Base-by-base conservation (phyloP, 2,113 vertebrate genomes). In the Cettia cetti region DNA sequence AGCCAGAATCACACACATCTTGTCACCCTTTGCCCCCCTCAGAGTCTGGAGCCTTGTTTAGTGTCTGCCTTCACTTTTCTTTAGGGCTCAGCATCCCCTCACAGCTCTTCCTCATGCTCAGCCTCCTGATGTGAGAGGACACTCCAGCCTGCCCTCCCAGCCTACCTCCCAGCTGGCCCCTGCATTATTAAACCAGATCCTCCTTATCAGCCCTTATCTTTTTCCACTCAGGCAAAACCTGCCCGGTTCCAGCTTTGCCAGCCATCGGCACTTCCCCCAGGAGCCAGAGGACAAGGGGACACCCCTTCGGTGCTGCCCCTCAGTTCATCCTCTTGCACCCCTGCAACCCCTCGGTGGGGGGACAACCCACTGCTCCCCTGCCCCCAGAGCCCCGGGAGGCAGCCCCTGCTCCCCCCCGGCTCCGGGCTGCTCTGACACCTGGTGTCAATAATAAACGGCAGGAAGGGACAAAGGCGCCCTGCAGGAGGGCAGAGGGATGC, bases 401-500 rank as follows among this genome's bases (percentile, higher is more conserved):
- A 2, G 72, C 52, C 21, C 56, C 24, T 1, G 15, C 7, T 60
- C 40, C 53, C 44, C 45, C 27, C 7, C 1, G 44, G 60, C 84
- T 81, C 35, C 0, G 79, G 90, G 94, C 84, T 1, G 28, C 77
- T 92, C 80, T 2, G 2, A 92, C 98, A 98, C 95, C 89, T 98
- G 98, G 97, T 96, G 98, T 96, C 87, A 90, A 98, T 98, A 95
- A 97, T 35, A 83, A 97, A 66, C 23, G 2, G 77, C 20, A 0
- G 89, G 75, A 81, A 81, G 84, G 86, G 97, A 98, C 96, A 97
- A 98, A 97, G 92, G 92, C 6, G 83, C 89, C 95, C 95, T 84
- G 95, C 84, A 13, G 94, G 79, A 74, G 82, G 33, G 19, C 6
- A 21, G 78, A 0, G 28, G 86, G 92, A 40, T 42, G 81, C 11